These are phyloP conservation scores for Meteorus colon DNA, from an alignment of 2,888 invertebrate genomes.

Conservation along the genomic window DNA sequence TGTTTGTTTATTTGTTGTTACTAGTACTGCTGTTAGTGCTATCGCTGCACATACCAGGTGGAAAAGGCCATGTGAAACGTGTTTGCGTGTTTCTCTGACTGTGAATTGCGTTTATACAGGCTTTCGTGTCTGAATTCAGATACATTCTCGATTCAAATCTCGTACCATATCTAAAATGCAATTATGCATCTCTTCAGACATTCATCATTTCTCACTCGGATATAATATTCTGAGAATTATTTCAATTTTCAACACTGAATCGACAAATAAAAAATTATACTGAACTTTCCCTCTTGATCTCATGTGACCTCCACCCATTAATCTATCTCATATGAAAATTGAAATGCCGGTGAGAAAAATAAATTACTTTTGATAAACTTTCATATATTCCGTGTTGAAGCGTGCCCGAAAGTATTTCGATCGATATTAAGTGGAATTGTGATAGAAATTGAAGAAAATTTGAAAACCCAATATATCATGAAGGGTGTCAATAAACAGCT, in stretches of 20 bases:
- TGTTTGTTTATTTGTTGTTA: background rate
- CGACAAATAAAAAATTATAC: background rate
- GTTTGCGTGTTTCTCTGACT: conserved; percentile 27
- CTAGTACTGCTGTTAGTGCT: background rate
- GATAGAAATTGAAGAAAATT: too few species aligned
- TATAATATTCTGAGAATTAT: background rate
- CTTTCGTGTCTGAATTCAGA: background rate
- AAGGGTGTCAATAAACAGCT: too few species aligned
- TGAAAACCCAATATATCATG: too few species aligned
- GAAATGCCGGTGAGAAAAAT: background rate
- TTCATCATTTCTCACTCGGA: background rate
- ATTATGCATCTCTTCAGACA: background rate
- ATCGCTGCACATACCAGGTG: conserved; percentile 20
- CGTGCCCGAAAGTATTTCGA: too few species aligned
- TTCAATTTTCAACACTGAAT: background rate
- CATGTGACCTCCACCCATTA: background rate
- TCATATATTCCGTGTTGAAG: too few species aligned
- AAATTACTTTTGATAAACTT: too few species aligned
- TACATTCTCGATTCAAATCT: background rate
- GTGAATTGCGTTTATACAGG: background rate
- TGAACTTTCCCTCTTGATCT: too few species aligned
- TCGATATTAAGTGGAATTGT: too few species aligned
- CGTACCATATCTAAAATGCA: background rate
- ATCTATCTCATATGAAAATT: background rate
- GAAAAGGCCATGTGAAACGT: conserved; percentile 28